A percentile compares a stretch with the other conserved stretches of the same genome.
Conservation (phyloP, 1,140 invertebrate genomes). For the Drosophila pallidifrons region DNA sequence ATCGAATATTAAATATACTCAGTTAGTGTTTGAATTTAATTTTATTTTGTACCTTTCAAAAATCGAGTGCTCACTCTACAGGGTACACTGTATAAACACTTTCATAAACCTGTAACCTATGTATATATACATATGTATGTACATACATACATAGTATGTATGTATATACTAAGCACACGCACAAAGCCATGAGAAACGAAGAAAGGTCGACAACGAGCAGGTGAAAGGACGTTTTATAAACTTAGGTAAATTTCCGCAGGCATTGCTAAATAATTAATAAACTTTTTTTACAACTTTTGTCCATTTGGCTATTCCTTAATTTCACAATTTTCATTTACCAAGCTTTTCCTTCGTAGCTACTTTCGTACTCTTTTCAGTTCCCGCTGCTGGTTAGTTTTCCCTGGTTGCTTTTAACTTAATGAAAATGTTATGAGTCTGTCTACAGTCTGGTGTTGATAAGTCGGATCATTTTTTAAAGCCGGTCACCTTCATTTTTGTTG, state of each 20-base stretch:
- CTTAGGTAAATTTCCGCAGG: slow-evolving; percentile 50
- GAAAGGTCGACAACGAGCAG: neutral
- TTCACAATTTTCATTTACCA: slow-evolving; percentile 45
- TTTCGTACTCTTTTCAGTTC: neutral
- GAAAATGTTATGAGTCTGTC: slow-evolving; percentile 41
- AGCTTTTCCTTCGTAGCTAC: slow-evolving; percentile 1
- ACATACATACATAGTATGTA: slow-evolving; percentile 4
- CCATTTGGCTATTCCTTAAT: slow-evolving; percentile 23
- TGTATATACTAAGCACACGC: neutral
- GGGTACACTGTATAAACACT: slow-evolving; percentile 21
- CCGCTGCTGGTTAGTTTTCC: slow-evolving; percentile 16
- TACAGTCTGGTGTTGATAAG: neutral
- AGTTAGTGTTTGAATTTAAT: too few species aligned
- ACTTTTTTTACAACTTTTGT: slow-evolving; percentile 32
- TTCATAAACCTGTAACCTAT: neutral
- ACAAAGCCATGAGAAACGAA: neutral
- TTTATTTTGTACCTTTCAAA: too few species aligned
- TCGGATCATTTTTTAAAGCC: neutral
- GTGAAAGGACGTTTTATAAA: slow-evolving; percentile 28
- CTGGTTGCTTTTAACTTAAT: slow-evolving; percentile 54
- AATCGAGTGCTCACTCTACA: too few species aligned
- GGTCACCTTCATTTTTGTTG: neutral
- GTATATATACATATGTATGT: neutral
- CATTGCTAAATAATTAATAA: slow-evolving; percentile 64
- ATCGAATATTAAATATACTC: too few species aligned